These are phyloP conservation scores for Rynchops niger DNA, from an alignment of 2,113 vertebrate genomes.

Conservation along the genomic window DNA sequence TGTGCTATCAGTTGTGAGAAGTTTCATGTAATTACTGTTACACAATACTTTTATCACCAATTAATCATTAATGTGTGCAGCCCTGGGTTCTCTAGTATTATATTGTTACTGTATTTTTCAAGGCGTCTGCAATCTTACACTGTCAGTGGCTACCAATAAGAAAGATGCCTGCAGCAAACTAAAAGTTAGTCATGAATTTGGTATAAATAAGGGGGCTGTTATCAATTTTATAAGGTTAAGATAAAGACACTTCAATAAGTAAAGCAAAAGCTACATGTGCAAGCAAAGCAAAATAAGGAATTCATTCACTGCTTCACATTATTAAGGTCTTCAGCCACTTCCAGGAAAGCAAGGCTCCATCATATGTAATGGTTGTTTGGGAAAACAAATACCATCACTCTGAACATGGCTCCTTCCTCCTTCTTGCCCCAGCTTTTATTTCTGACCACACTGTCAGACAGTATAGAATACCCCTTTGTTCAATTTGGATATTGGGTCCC, in stretches of 20 bases:
- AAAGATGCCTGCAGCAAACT: background rate
- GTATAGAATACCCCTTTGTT: background rate
- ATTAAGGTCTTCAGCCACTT: background rate
- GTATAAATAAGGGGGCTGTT: accelerated
- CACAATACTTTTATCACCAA: background rate
- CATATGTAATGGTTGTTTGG: accelerated
- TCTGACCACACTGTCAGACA: background rate
- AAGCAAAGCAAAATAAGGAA: background rate
- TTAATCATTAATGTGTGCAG: background rate
- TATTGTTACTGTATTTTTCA: background rate
- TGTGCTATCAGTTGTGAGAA: background rate
- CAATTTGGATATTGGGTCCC: background rate
- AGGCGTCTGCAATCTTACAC: background rate
- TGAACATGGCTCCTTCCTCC: background rate
- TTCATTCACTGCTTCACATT: background rate
- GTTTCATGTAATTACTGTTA: background rate
- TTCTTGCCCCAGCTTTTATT: background rate
- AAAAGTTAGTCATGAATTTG: background rate
- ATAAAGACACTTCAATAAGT: background rate
- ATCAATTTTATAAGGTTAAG: background rate
- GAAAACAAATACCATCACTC: background rate
- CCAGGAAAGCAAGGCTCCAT: background rate
- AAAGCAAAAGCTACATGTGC: background rate
- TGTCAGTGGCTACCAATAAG: background rate
- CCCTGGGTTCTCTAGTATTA: background rate